Base-by-base conservation (phyloP, 53 echinoderm and acorn worm species). In the Stichopus horrens region DNA sequence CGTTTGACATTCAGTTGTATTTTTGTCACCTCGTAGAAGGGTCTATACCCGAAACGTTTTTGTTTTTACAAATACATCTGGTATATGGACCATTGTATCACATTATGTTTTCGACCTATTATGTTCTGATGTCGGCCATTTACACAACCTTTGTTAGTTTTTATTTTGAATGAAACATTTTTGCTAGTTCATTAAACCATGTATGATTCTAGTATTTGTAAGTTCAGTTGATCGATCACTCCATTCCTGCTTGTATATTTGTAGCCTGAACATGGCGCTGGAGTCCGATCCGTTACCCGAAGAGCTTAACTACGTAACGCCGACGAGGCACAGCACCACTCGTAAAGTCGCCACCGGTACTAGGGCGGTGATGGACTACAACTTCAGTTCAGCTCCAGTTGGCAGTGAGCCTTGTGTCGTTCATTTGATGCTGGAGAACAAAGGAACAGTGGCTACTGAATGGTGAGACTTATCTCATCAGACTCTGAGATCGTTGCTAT, bases 391-490 rank as follows among this genome's bases (percentile, higher is more conserved):
- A 8, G 90, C 95, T n/a, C 98, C 98, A 5, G 88, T 88, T 19
- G 91, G 92, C 23, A 87, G 88, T 23, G 92, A 93, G 77, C 91
- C 92, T 10, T 96, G 95, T 80, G 58, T 96, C 10, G 90, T 98
- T 6, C 98, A 96, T 89, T 91, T 98, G 37, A 98, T 98, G 98
- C 83, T 98, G 87, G 95, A 98, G 92, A 98, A 96, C 73, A 96
- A 93, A 51, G 98, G 96, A 86, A 94, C 96, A 21, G 96, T 96
- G 59, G 86, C 89, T 54, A 93, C 96, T 8, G 96, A 96, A 57
- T 96, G 96, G 96, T 96, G 11, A 59, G 59, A 59, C 59, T 59
- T 1, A 59, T 9, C 4, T 4, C 8, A 59, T 0, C 59, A 59
- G 59, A 59, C 37, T 37, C 2, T 2, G 37, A 37, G 37, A 37